Conservation (phyloP, 2,797 vertebrate genomes). For the Lates japonicus region DNA sequence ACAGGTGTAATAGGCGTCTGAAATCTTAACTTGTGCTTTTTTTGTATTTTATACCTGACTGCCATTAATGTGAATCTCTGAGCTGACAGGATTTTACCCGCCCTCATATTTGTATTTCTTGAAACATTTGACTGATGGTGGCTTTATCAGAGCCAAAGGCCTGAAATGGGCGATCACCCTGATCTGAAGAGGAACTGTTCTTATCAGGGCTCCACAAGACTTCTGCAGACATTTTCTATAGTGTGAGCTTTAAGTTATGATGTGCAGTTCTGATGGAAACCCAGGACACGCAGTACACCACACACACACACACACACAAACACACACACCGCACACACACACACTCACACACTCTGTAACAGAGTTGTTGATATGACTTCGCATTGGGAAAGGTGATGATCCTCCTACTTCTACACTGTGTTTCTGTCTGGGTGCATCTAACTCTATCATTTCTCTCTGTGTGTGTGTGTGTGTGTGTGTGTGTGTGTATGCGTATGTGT, state of each 20-base stretch:
- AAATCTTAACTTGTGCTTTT: not conserved
- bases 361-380: conserved; percentile 37
- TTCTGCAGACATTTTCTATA: not conserved
- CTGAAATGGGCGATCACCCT: not conserved
- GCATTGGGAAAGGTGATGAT: conserved; percentile 37
- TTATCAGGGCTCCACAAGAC: no score
- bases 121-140: not conserved
- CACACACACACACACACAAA: conserved; percentile 8
- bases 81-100: not conserved
- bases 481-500: conserved; percentile 23
- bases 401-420: conserved; percentile 25
- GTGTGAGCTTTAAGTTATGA: not conserved
- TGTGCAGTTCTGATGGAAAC: conserved; percentile 13
- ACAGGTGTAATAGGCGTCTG: not conserved
- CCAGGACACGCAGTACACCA: not conserved
- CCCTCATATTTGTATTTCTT: not conserved
- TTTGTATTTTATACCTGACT: not conserved
- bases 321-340: not conserved
- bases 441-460: conserved; percentile 35
- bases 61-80: not conserved
- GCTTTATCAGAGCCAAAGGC: not conserved
- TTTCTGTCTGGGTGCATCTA: conserved; percentile 33
- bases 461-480: conserved; percentile 32
- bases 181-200: not conserved
- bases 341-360: conserved; percentile 18